Conservation (phyloP, 1,140 invertebrate genomes). For the Octopus bimaculoides region DNA sequence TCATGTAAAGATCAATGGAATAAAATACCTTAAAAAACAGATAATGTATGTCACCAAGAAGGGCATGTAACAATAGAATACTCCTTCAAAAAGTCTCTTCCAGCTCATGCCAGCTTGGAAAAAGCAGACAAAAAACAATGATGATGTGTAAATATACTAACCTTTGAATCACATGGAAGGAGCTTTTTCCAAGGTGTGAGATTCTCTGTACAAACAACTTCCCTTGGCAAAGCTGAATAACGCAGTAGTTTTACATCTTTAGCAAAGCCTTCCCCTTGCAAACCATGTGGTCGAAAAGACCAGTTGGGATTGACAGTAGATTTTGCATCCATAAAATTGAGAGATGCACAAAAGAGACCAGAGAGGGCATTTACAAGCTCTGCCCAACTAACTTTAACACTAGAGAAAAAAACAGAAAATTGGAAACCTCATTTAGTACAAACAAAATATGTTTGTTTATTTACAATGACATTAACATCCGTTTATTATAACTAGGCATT, state of each 20-base stretch:
- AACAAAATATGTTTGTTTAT: not conserved
- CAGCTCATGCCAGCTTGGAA: no score
- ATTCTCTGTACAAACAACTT: conserved; percentile 98
- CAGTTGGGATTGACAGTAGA: conserved; percentile 83
- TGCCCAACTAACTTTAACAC: conserved; percentile 80
- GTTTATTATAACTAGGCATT: not conserved
- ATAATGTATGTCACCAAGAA: no score
- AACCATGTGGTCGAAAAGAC: conserved; percentile 76
- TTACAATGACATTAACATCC: not conserved
- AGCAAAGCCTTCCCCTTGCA: conserved; percentile 56
- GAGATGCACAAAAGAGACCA: conserved; percentile 90
- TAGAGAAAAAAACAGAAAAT: conserved; percentile 30
- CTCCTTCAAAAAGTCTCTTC: no score
- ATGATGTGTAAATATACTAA: conserved; percentile 19
- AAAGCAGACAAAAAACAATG: no score
- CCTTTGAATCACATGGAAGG: conserved; percentile 73
- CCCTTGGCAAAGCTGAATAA: conserved; percentile 86
- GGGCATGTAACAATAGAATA: no score
- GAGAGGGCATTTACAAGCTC: conserved; percentile 84
- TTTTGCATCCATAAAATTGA: conserved; percentile 91
- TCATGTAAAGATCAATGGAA: no score
- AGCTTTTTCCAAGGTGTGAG: conserved; percentile 97
- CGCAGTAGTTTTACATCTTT: conserved; percentile 58
- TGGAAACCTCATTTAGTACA: not conserved
- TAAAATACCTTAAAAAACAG: no score